phyloP scores from a whole-genome alignment of 2,113 vertebrate genomes.

The Corythaeola cristata region DNA sequence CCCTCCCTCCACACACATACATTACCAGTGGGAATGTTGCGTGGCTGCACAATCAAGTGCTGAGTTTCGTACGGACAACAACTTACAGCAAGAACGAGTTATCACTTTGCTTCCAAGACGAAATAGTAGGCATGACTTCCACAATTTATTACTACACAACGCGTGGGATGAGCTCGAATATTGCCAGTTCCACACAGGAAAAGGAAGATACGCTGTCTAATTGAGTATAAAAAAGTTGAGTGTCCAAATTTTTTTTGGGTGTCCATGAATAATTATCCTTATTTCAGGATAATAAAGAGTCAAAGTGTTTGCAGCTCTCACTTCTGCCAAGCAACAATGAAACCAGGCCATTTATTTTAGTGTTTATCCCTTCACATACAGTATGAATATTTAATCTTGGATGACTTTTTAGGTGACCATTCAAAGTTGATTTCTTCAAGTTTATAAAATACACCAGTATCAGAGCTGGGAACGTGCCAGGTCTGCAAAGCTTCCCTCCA shows the following conservation, averaged over 20 bases:
- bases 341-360: neutral
- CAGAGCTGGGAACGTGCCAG: neutral
- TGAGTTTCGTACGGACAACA: neutral
- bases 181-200: neutral
- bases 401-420: neutral
- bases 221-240: neutral
- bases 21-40: slow-evolving; percentile 47
- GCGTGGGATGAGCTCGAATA: neutral
- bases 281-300: neutral
- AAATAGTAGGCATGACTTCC: neutral
- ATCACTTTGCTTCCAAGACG: neutral
- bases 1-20: neutral
- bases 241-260: neutral
- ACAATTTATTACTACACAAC: neutral
- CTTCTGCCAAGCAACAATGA: neutral
- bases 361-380: neutral
- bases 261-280: neutral
- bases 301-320: neutral
- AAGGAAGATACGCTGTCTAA: neutral
- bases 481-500: neutral
- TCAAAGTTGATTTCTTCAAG: neutral
- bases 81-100: neutral
- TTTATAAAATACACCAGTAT: neutral
- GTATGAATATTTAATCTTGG: neutral
- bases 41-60: slow-evolving; percentile 6